Conservation (phyloP, 2,797 vertebrate species). For the Argya squamiceps region DNA sequence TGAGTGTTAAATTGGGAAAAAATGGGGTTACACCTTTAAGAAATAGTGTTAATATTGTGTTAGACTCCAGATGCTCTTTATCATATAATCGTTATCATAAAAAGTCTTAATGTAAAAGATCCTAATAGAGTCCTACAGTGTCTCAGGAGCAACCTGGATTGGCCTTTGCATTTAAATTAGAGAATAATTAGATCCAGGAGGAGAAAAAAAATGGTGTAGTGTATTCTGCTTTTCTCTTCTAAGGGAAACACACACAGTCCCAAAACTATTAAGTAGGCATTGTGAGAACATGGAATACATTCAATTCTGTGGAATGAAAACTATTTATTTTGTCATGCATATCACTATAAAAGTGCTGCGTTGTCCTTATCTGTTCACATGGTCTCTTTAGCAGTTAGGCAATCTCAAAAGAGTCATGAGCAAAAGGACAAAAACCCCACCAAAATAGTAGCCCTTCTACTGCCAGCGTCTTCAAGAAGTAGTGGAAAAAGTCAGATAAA, state of each 20-base stretch:
- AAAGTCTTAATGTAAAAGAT: slow-evolving; percentile 71
- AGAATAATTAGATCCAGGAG: slow-evolving; percentile 72
- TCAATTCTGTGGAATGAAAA: not conserved
- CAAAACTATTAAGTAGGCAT: slow-evolving; percentile 45
- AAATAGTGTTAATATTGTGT: slow-evolving; percentile 61
- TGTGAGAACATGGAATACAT: slow-evolving; percentile 31
- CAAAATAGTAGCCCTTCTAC: not conserved
- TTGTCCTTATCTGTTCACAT: not conserved
- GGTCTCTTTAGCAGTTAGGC: not conserved
- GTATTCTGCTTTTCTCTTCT: slow-evolving; percentile 46
- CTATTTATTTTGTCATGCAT: not conserved
- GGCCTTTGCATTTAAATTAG: slow-evolving; percentile 77
- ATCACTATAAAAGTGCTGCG: not conserved
- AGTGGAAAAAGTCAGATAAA: not conserved
- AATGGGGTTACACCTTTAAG: slow-evolving; percentile 60
- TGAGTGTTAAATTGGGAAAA: not conserved
- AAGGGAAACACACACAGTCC: slow-evolving; percentile 5
- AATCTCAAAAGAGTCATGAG: not conserved
- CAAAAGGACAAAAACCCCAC: not conserved
- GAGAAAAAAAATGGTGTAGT: slow-evolving; percentile 17
- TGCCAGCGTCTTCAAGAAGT: not conserved
- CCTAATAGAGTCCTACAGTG: slow-evolving; percentile 59
- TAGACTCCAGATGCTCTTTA: slow-evolving; percentile 77
- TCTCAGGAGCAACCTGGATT: slow-evolving; percentile 64
- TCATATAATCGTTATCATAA: slow-evolving; percentile 76